Conservation (phyloP, 2,113 vertebrate genomes). For the Platanista minor region DNA sequence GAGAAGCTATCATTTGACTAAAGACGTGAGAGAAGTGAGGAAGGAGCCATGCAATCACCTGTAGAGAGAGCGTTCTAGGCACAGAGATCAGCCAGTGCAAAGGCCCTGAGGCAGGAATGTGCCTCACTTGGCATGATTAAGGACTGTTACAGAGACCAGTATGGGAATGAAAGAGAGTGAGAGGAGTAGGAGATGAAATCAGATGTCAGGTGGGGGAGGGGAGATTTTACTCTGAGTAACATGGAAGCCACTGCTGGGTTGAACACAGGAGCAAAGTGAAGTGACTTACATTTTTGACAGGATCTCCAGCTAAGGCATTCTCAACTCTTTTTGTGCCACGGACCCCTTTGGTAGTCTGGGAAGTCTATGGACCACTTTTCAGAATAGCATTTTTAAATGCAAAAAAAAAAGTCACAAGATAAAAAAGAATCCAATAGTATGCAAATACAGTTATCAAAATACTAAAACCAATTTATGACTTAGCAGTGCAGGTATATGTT, state of each 20-base stretch:
- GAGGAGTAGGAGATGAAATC: background rate
- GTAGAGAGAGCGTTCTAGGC: background rate
- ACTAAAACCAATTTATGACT: background rate
- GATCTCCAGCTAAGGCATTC: background rate
- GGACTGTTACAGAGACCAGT: background rate
- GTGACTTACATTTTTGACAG: background rate
- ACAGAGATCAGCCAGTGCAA: background rate
- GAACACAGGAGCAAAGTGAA: background rate
- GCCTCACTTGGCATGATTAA: background rate
- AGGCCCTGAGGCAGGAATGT: background rate
- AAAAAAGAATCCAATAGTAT: background rate
- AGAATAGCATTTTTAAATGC: background rate
- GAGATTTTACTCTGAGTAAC: background rate
- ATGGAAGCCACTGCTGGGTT: background rate
- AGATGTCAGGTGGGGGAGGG: too few relatives aligned
- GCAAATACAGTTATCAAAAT: background rate
- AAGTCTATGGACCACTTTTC: background rate
- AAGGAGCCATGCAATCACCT: background rate
- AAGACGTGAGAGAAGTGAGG: background rate
- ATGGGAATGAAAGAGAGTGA: background rate
- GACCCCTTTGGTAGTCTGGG: background rate
- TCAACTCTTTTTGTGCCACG: background rate
- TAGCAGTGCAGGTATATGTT: background rate
- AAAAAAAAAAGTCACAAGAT: background rate
- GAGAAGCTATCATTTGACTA: background rate